These are phyloP conservation scores for Apodemus speciosus DNA, from an alignment of 2,113 vertebrate genomes.

Conservation along the genomic window DNA sequence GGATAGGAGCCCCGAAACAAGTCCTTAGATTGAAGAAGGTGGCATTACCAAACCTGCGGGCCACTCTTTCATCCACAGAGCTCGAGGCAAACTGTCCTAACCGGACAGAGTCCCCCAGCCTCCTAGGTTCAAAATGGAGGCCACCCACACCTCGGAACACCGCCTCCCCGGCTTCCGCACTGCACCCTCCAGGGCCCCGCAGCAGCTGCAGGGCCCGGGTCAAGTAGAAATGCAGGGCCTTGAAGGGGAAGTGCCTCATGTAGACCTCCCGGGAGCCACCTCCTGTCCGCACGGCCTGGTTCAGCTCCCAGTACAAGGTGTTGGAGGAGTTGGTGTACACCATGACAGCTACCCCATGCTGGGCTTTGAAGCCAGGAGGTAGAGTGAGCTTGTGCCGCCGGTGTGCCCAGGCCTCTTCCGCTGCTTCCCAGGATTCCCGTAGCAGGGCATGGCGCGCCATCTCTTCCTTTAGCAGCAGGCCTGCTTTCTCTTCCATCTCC, in stretches of 20 bases:
- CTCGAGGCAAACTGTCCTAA: conserved; percentile 81
- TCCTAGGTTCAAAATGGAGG: conserved; percentile 65
- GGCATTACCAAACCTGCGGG: conserved; percentile 68
- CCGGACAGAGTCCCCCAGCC: conserved; percentile 64
- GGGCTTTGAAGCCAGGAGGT: conserved; percentile 73
- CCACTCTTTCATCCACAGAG: conserved; percentile 74
- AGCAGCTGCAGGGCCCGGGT: conserved; percentile 77
- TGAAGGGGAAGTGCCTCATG: conserved; percentile 79
- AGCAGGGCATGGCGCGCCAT: conserved; percentile 58
- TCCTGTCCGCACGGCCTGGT: conserved; percentile 64
- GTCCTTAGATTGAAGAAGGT: conserved; percentile 80
- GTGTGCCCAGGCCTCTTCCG: conserved; percentile 64
- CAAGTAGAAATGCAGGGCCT: conserved; percentile 82
- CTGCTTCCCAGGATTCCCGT: conserved; percentile 72
- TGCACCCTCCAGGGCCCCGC: conserved; percentile 49
- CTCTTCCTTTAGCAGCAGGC: conserved; percentile 68
- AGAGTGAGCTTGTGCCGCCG: conserved; percentile 10
- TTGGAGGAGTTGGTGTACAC: conserved; percentile 80
- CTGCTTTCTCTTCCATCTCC: conserved; percentile 75
- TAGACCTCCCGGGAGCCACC: conserved; percentile 76
- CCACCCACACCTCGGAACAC: conserved; percentile 74
- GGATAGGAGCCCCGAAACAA: conserved; percentile 80
- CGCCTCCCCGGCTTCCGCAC: not conserved
- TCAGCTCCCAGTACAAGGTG: conserved; percentile 76
- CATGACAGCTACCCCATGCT: conserved; percentile 75